phyloP scores from a whole-genome alignment of 2,888 invertebrate species.

The Ectemnius cavifrons region DNA sequence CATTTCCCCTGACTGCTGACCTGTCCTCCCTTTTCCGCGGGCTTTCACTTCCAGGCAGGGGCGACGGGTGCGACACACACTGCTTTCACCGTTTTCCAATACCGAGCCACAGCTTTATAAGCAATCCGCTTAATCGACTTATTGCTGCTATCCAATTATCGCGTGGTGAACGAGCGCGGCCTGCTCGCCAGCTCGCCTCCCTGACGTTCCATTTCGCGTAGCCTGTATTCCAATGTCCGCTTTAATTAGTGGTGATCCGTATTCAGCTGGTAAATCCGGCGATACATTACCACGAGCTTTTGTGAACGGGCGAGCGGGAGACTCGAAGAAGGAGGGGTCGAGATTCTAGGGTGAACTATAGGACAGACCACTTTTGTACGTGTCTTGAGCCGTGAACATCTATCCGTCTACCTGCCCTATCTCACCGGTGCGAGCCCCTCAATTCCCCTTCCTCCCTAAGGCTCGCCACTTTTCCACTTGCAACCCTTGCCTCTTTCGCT shows the following conservation, averaged over 20 bases:
- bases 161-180: background rate
- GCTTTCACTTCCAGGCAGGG: conserved; percentile 3
- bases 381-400: conserved; percentile 8
- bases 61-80: background rate
- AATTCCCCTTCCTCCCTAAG: background rate
- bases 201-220: no score
- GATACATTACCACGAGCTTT: no score
- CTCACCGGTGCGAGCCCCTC: background rate
- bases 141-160: conserved; percentile 7
- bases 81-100: conserved; percentile 1
- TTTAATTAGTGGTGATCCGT: no score
- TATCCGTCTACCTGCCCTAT: conserved; percentile 19
- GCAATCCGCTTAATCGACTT: conserved; percentile 1
- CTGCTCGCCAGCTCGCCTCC: no score
- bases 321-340: no score
- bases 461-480: conserved; percentile 11
- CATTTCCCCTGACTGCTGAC: conserved; percentile 1
- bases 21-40: background rate
- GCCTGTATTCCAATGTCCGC: no score
- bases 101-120: background rate
- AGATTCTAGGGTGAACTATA: background rate
- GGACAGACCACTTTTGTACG: background rate
- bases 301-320: no score
- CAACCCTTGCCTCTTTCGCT: background rate
- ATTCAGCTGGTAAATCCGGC: no score